Conservation (phyloP, 1,140 invertebrate genomes). For the Pachypeltis micranthus region DNA sequence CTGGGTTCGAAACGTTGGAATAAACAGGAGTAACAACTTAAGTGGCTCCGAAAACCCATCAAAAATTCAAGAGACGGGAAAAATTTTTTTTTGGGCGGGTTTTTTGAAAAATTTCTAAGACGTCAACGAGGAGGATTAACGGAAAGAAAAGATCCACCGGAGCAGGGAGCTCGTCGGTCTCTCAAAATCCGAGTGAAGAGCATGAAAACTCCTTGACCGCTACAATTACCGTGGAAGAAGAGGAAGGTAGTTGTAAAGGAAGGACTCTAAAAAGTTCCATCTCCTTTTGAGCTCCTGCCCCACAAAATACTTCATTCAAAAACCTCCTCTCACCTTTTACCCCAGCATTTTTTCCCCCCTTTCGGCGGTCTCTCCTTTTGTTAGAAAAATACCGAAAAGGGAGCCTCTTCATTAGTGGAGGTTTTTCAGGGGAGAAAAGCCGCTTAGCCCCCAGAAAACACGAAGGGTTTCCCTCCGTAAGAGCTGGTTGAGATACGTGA, state of each 20-base stretch:
- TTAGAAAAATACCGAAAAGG: not conserved
- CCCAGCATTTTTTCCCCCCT: too few relatives aligned
- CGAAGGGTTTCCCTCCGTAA: too few relatives aligned
- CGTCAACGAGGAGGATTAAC: not conserved
- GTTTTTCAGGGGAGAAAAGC: not conserved
- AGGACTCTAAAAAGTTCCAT: not conserved
- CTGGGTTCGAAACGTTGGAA: too few relatives aligned
- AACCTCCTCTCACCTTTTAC: not conserved
- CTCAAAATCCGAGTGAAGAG: not conserved
- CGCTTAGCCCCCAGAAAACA: not conserved
- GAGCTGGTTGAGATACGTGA: too few relatives aligned
- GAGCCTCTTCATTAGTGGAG: not conserved
- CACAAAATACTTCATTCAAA: not conserved
- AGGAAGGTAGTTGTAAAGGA: not conserved
- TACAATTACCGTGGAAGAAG: too few relatives aligned
- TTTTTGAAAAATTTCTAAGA: too few relatives aligned
- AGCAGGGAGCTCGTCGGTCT: not conserved
- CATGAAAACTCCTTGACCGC: not conserved
- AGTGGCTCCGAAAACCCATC: too few relatives aligned
- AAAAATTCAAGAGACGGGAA: too few relatives aligned
- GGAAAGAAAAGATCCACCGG: not conserved
- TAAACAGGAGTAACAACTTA: too few relatives aligned
- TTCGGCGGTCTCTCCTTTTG: not conserved
- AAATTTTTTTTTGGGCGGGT: too few relatives aligned
- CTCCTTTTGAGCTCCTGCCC: not conserved